A percentile compares a stretch with the other conserved stretches of the same genome.
Conservation (phyloP, 2,113 vertebrate genomes). For the Condylura cristata region DNA sequence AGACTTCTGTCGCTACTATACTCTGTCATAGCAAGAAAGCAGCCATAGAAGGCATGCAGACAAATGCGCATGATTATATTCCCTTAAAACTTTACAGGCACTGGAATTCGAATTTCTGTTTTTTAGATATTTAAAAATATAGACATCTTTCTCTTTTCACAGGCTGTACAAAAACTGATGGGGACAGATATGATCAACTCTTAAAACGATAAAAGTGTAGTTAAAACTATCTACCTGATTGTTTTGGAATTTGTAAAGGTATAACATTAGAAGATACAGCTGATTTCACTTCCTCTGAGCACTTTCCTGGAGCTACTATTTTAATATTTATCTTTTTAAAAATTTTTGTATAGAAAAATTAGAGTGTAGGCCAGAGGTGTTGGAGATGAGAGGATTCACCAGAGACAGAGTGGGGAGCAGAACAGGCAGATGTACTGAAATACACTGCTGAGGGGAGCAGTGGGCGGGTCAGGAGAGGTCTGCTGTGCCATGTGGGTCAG, state of each 20-base stretch:
- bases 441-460: no score
- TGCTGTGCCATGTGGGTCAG: no score
- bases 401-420: no score
- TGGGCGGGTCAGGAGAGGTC: no score
- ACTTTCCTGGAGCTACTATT: neutral
- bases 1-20: neutral
- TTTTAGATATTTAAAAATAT: neutral
- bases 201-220: neutral
- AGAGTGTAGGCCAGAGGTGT: no score
- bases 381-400: no score
- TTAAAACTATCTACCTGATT: neutral
- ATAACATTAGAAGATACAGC: slow-evolving; percentile 75
- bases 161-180: neutral
- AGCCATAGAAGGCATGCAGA: neutral
- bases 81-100: neutral
- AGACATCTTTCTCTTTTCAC: neutral
- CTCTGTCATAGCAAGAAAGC: neutral
- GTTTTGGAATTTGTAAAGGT: slow-evolving; percentile 84
- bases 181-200: neutral
- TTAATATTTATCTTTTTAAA: neutral
- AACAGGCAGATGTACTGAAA: no score
- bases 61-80: neutral
- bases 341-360: no score
- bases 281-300: neutral
- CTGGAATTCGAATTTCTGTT: neutral